A percentile compares a stretch with the other conserved stretches of the same genome.
Evolutionary conservation across 1,140 invertebrate genomes (phyloP).

Genomic region (Zaprionus ornatus): DNA sequence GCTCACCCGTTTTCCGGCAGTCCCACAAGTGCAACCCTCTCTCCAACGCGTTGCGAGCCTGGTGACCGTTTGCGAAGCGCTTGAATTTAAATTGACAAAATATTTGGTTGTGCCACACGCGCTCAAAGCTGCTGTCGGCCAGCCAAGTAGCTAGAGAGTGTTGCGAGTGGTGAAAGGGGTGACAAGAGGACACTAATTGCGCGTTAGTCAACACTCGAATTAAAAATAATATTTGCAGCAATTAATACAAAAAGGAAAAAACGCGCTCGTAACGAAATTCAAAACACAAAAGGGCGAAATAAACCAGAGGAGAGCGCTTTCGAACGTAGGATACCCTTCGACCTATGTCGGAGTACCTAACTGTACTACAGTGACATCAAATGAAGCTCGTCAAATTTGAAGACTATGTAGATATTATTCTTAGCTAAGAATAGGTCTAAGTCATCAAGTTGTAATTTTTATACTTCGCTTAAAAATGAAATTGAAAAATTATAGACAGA

Average conservation of each 20-base stretch:
- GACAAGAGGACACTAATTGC: conserved; percentile 53
- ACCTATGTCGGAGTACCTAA: no score
- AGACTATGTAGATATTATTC: no score
- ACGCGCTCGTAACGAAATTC: not conserved
- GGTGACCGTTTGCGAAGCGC: conserved; percentile 35
- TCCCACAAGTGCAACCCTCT: not conserved
- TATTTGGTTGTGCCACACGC: conserved; percentile 56
- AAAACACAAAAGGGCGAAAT: conserved; percentile 35
- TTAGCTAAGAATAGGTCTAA: no score
- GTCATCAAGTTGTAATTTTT: no score
- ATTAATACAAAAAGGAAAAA: conserved; percentile 55
- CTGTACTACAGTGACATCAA: no score
- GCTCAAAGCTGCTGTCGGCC: not conserved
- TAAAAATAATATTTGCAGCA: conserved; percentile 77
- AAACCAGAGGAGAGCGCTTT: not conserved
- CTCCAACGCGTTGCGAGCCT: not conserved
- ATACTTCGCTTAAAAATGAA: no score
- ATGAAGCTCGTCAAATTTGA: no score
- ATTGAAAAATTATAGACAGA: no score
- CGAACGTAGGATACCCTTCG: no score
- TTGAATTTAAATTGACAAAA: conserved; percentile 79
- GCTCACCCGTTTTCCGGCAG: conserved; percentile 50
- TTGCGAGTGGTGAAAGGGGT: conserved; percentile 18
- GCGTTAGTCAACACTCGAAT: conserved; percentile 67
- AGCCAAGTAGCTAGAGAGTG: not conserved